These are phyloP conservation scores for Chymomyza costata DNA, from an alignment of 1,140 invertebrate genomes.

Conservation along the genomic window DNA sequence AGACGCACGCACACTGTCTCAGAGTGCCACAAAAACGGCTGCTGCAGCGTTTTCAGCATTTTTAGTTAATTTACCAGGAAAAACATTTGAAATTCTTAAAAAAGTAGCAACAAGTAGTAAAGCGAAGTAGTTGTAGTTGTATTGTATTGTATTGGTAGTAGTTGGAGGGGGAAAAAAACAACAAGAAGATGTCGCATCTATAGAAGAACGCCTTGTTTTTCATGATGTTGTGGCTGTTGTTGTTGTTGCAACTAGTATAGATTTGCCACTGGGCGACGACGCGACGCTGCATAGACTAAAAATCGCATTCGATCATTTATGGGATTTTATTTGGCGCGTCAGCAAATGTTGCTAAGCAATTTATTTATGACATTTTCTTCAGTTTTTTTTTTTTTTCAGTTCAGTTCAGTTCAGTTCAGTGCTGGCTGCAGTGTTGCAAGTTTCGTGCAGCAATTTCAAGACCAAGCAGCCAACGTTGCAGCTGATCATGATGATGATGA, in stretches of 20 bases:
- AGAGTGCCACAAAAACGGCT: constrained; percentile 39
- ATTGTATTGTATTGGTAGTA: constrained; percentile 20
- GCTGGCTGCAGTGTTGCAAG: constrained; percentile 5
- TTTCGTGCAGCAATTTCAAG: background rate
- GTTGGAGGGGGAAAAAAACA: constrained; percentile 40
- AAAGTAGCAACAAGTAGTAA: constrained; percentile 57
- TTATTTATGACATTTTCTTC: constrained; percentile 75
- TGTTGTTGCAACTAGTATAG: constrained; percentile 12
- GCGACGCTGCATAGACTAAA: constrained; percentile 64
- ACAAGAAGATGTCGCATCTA: constrained; percentile 21
- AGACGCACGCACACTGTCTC: constrained; percentile 7
- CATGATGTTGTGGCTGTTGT: background rate
- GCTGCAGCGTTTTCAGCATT: constrained; percentile 71
- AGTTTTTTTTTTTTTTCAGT: no score
- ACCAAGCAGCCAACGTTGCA: background rate
- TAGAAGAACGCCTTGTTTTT: constrained; percentile 27
- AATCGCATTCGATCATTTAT: constrained; percentile 75
- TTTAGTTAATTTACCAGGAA: constrained; percentile 75
- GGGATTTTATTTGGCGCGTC: constrained; percentile 74
- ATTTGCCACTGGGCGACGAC: constrained; percentile 36
- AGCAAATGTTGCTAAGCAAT: constrained; percentile 74
- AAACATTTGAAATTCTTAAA: constrained; percentile 74
- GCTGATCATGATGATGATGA: no score
- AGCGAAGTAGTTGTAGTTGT: background rate
- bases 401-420: background rate